Conservation (phyloP, 1,140 invertebrate genomes). For the Amyelois transitella region DNA sequence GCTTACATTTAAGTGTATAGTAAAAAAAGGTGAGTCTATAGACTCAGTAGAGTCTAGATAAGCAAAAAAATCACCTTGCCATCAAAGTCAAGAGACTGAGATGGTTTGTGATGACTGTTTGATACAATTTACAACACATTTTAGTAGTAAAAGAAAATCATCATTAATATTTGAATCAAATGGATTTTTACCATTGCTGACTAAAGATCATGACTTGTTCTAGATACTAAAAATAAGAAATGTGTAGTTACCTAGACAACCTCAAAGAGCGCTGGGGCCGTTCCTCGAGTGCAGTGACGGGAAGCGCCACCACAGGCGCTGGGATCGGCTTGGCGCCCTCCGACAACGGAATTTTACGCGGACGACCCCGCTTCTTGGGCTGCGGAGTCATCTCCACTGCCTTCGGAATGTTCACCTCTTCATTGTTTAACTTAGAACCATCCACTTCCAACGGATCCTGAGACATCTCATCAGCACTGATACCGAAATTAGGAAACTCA, state of each 20-base stretch:
- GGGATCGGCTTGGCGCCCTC: conserved; percentile 41
- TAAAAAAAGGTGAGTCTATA: too few species aligned
- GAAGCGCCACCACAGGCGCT: conserved; percentile 22
- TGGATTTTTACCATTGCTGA: too few species aligned
- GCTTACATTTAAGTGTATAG: not conserved
- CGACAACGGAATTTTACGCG: conserved; percentile 60
- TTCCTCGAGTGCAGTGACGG: conserved; percentile 61
- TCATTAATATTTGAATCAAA: too few species aligned
- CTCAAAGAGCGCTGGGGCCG: conserved; percentile 62
- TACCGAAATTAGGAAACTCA: conserved; percentile 57
- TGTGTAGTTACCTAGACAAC: conserved; percentile 50
- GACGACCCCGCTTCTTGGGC: conserved; percentile 68
- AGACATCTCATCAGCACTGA: conserved; percentile 50
- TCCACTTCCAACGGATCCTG: conserved; percentile 69
- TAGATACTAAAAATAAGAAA: too few species aligned
- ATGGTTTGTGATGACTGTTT: too few species aligned
- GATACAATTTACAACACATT: too few species aligned
- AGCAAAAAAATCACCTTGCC: too few species aligned
- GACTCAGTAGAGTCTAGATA: too few species aligned
- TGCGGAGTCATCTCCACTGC: conserved; percentile 49
- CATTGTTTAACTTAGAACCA: conserved; percentile 26
- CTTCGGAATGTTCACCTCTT: conserved; percentile 35
- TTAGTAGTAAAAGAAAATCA: too few species aligned
- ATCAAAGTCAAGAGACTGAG: too few species aligned
- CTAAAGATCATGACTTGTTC: too few species aligned